A percentile compares a stretch with the other conserved stretches of the same genome.
phyloP scores from a whole-genome alignment of 2,888 invertebrate species.

The Apantesis nais region DNA sequence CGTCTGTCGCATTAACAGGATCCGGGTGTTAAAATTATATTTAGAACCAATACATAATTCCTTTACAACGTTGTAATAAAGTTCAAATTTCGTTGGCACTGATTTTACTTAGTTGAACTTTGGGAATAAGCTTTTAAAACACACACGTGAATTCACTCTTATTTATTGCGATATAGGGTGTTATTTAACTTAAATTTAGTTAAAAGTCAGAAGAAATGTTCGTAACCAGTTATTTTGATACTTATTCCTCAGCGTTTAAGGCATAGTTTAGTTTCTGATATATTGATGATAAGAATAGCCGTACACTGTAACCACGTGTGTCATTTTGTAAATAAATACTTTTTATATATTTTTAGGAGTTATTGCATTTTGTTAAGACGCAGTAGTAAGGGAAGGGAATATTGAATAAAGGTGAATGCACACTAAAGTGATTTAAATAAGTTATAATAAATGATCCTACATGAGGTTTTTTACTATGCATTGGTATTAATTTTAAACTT shows the following conservation, averaged over 20 bases:
- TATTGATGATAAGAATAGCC: constrained; percentile 37
- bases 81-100: constrained; percentile 19
- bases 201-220: background rate
- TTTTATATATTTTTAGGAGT: constrained; percentile 19
- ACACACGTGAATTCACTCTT: constrained; percentile 16
- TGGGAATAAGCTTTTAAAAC: constrained; percentile 8
- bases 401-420: background rate
- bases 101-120: constrained; percentile 29
- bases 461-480: too few relatives aligned
- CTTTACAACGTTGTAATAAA: constrained; percentile 20
- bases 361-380: constrained; percentile 6
- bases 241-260: constrained; percentile 16
- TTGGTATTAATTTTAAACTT: too few relatives aligned
- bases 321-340: constrained; percentile 45
- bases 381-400: background rate
- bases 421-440: background rate
- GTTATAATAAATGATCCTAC: background rate
- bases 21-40: constrained; percentile 40
- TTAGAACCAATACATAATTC: constrained; percentile 15
- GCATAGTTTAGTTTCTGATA: constrained; percentile 26
- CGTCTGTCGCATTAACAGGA: constrained; percentile 55
- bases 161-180: background rate
- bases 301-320: constrained; percentile 36
- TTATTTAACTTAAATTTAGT: constrained; percentile 24
- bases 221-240: background rate